Conservation (phyloP, 2,888 invertebrate species). For the Ceraclea dissimilis region DNA sequence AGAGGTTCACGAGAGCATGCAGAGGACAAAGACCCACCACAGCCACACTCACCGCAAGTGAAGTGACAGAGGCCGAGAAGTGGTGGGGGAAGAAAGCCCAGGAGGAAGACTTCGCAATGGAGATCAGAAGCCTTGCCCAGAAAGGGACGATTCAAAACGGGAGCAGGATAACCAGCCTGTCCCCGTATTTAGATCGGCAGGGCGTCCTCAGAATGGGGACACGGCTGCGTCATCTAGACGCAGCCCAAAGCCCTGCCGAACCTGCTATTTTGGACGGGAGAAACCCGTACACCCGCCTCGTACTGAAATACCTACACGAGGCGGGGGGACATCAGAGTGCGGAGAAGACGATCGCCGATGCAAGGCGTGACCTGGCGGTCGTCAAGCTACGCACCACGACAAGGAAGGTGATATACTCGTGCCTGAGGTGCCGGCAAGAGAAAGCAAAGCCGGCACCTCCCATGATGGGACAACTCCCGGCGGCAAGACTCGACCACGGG, state of each 20-base stretch:
- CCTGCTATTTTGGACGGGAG: conserved; percentile 18
- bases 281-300: no score
- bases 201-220: no score
- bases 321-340: no score
- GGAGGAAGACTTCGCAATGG: background rate
- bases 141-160: background rate
- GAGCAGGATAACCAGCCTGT: background rate
- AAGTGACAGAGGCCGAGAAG: background rate
- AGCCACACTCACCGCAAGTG: background rate
- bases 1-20: conserved; percentile 3
- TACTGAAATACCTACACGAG: no score
- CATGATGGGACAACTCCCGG: no score
- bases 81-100: background rate
- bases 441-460: no score
- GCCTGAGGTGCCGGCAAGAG: no score
- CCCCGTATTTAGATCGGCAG: background rate
- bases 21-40: background rate
- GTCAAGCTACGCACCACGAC: no score
- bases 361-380: no score
- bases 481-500: no score
- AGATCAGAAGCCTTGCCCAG: background rate
- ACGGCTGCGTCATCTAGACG: background rate
- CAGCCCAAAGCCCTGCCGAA: background rate
- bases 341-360: no score
- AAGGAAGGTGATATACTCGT: no score